Conservation (phyloP, 2,797 vertebrate species). For the Gephyroberyx darwinii region DNA sequence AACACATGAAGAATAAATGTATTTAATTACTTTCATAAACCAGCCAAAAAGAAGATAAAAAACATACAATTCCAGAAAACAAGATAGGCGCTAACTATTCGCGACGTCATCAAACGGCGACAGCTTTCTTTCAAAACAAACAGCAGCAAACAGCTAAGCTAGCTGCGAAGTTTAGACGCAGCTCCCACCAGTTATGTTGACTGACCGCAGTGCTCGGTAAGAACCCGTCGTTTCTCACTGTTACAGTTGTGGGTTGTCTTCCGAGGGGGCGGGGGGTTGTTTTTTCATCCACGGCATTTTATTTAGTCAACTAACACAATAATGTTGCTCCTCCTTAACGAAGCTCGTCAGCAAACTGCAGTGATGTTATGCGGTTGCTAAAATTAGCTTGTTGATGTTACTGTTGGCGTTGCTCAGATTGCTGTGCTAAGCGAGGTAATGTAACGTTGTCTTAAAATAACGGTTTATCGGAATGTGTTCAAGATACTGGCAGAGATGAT, state of each 20-base stretch:
- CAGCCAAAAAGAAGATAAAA: too few species aligned
- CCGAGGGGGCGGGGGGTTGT: too few species aligned
- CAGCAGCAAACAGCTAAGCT: constrained; percentile 29
- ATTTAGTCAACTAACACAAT: background rate
- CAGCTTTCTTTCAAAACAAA: constrained; percentile 40
- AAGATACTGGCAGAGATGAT: background rate
- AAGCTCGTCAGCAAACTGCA: background rate
- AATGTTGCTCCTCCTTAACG: constrained; percentile 17
- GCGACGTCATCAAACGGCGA: constrained; percentile 47
- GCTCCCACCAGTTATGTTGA: background rate
- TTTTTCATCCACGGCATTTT: background rate
- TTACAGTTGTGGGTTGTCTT: background rate
- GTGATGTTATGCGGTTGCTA: background rate
- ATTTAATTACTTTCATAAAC: too few species aligned
- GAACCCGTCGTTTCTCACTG: accelerated
- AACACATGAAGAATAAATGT: too few species aligned
- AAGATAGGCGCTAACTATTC: background rate
- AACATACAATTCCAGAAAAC: too few species aligned
- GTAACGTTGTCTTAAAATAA: background rate
- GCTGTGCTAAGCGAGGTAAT: accelerated
- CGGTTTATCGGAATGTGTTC: background rate
- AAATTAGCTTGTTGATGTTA: background rate
- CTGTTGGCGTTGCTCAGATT: background rate
- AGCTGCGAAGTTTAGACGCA: constrained; percentile 15
- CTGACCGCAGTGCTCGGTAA: constrained; percentile 27